These are phyloP conservation scores for Tricholaema leucomelas DNA, from an alignment of 2,113 vertebrate genomes.

Conservation along the genomic window DNA sequence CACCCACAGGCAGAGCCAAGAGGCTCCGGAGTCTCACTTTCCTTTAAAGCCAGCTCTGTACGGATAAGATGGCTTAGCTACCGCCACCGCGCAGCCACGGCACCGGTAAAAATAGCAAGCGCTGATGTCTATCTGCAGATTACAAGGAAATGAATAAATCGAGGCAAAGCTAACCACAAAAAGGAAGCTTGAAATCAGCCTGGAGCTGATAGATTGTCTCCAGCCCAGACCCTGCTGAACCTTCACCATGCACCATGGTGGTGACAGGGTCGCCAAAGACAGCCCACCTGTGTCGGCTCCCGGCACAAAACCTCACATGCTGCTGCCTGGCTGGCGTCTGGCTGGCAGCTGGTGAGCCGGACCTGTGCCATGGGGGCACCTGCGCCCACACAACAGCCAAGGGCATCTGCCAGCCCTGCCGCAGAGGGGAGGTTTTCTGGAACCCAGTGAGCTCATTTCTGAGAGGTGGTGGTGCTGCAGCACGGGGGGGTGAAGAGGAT, in stretches of 20 bases:
- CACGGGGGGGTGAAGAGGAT: not conserved
- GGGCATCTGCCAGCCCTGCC: not conserved
- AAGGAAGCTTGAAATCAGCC: conserved; percentile 30
- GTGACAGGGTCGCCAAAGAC: not conserved
- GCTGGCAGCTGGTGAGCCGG: accelerated
- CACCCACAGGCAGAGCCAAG: accelerated
- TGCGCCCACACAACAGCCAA: accelerated
- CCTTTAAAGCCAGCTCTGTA: not conserved
- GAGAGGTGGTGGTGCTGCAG: not conserved
- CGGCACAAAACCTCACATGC: not conserved
- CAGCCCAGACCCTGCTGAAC: not conserved
- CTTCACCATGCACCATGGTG: not conserved
- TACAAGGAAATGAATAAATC: conserved; percentile 71
- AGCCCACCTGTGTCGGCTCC: not conserved
- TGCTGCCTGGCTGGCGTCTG: accelerated
- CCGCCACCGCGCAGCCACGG: not conserved
- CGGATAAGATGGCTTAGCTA: conserved; percentile 42
- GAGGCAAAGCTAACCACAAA: not conserved
- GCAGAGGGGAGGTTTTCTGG: not conserved
- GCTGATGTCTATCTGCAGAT: conserved; percentile 51
- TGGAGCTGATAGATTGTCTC: not conserved
- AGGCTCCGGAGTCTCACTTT: conserved; percentile 31
- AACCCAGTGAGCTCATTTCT: not conserved
- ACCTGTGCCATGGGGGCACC: not conserved
- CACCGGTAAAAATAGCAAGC: conserved; percentile 58